Percentiles rank a stretch among this genome's conserved stretches.
Conservation (phyloP, 2,113 vertebrate genomes). For the Microcebus ravelobensis region DNA sequence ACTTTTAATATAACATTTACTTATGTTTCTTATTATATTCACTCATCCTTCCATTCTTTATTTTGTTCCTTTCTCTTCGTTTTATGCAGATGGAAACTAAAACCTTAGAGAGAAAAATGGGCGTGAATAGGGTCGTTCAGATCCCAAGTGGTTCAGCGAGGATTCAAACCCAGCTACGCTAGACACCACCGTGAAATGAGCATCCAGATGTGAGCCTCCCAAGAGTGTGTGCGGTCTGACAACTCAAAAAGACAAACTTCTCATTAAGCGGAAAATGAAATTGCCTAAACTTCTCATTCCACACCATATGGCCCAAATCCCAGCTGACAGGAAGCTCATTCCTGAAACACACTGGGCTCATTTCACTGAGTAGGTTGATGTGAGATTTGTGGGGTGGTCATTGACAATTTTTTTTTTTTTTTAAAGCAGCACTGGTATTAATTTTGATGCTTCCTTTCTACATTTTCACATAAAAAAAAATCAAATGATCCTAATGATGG, state of each 20-base stretch:
- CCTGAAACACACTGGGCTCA: neutral
- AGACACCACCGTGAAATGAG: neutral
- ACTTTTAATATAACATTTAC: neutral
- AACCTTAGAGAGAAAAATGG: neutral
- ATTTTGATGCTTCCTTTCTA: slow-evolving; percentile 10
- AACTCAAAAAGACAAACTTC: slow-evolving; percentile 36
- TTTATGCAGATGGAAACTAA: neutral
- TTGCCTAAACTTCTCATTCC: slow-evolving; percentile 1
- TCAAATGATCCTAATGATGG: slow-evolving; percentile 31
- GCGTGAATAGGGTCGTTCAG: neutral
- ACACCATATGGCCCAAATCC: slow-evolving; percentile 45
- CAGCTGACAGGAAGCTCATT: slow-evolving; percentile 68
- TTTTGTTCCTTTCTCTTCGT: neutral
- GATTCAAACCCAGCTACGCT: neutral
- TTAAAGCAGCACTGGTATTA: neutral
- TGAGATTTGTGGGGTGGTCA: neutral
- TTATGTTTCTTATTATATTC: neutral
- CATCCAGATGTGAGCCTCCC: neutral
- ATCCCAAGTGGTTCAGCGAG: neutral
- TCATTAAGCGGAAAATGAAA: slow-evolving; percentile 64
- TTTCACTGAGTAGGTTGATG: slow-evolving; percentile 30
- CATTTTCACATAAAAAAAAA: slow-evolving; percentile 25
- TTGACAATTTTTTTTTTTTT: slow-evolving; percentile 43
- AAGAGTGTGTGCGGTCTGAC: neutral
- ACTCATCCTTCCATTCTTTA: neutral